Conservation (phyloP, 1,140 invertebrate genomes). For the Acromyrmex charruanus region DNA sequence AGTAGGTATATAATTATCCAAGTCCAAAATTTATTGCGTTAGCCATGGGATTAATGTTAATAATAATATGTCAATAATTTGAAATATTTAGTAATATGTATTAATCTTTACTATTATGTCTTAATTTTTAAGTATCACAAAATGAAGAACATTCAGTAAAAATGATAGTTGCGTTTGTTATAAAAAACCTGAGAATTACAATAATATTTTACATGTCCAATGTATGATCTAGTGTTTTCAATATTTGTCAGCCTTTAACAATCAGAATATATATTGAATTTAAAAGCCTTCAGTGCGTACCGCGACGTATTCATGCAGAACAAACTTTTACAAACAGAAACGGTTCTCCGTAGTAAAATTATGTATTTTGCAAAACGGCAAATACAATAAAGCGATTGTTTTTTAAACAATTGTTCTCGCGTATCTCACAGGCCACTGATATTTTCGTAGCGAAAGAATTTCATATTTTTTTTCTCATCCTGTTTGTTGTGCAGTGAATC, state of each 20-base stretch:
- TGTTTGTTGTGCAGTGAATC: slow-evolving; percentile 43
- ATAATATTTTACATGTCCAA: slow-evolving; percentile 3
- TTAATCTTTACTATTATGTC: neutral
- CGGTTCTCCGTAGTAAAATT: slow-evolving; percentile 43
- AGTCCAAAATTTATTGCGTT: neutral
- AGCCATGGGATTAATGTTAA: neutral
- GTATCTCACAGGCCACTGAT: slow-evolving; percentile 34
- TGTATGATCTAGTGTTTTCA: neutral
- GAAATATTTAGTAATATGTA: neutral
- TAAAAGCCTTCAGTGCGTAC: slow-evolving; percentile 17
- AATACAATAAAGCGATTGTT: slow-evolving; percentile 34
- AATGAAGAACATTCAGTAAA: neutral
- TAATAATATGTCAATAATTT: slow-evolving; percentile 13
- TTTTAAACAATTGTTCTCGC: slow-evolving; percentile 51
- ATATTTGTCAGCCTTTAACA: slow-evolving; percentile 34
- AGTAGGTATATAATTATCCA: neutral
- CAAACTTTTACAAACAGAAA: slow-evolving; percentile 48
- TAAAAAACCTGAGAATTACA: neutral
- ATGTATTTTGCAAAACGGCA: slow-evolving; percentile 35
- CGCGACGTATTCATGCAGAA: slow-evolving; percentile 31
- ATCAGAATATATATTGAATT: slow-evolving; percentile 8
- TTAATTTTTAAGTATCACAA: neutral
- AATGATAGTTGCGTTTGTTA: neutral
- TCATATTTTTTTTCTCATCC: slow-evolving; percentile 46
- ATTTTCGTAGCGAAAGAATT: slow-evolving; percentile 44